Conservation (phyloP, 2,888 invertebrate species). For the Periphyllus acericola region DNA sequence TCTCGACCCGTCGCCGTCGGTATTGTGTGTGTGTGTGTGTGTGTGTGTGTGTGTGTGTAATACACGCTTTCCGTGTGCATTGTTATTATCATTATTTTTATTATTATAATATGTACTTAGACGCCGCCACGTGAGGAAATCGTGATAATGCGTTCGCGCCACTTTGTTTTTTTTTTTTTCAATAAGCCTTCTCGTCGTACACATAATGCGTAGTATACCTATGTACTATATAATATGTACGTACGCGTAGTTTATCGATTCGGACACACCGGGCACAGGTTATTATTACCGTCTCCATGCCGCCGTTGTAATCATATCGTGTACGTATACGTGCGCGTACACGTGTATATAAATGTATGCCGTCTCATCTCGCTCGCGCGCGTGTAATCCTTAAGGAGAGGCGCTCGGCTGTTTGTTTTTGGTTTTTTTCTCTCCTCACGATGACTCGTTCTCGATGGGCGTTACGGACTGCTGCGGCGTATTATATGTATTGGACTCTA, state of each 20-base stretch:
- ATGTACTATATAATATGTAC: too few relatives aligned
- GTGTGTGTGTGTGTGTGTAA: not conserved
- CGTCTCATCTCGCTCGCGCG: not conserved
- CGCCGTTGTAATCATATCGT: constrained; percentile 14
- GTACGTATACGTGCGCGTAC: not conserved
- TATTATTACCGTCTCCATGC: constrained; percentile 23
- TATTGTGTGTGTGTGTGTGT: not conserved
- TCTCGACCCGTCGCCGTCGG: not conserved
- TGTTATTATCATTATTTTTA: constrained; percentile 28
- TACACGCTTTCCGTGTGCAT: not conserved
- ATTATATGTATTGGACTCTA: too few relatives aligned
- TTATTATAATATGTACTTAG: constrained; percentile 22
- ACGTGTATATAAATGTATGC: not conserved
- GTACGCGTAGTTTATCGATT: constrained; percentile 18
- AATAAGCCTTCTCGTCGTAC: not conserved
- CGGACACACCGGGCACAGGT: constrained; percentile 38
- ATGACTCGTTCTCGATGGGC: constrained; percentile 33
- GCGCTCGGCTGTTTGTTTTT: constrained; percentile 12
- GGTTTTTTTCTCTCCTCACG: not conserved
- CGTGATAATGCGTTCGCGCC: constrained; percentile 56
- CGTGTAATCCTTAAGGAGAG: not conserved
- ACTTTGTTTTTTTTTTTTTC: constrained; percentile 44
- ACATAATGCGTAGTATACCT: not conserved
- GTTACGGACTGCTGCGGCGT: not conserved
- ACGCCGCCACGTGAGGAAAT: constrained; percentile 33